Base-by-base conservation (phyloP, 2,888 invertebrate genomes). In the Andrena praecox region DNA sequence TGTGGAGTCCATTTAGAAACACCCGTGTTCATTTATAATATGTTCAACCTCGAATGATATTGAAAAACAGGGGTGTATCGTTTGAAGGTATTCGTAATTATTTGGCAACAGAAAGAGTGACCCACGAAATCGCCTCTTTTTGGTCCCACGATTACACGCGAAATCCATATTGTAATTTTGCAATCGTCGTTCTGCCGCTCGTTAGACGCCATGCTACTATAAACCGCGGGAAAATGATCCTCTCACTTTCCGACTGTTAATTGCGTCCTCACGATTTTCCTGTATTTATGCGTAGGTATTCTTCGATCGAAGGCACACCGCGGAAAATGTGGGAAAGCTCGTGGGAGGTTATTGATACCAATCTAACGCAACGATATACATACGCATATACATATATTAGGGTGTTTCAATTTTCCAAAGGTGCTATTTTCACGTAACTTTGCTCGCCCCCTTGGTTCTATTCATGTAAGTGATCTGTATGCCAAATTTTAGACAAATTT, bases 341-440 rank as follows among this genome's bases (percentile, higher is more conserved):
- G 10, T 4, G 24, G 10, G 33, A 24, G 12, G n/a, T 42, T 74
- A 63, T 56, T 0, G 54, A 50, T 35, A 33, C 24, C 29, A 63
- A 62, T 79, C 27, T 33, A 52, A 29, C n/a, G 16, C 27, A 10
- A 52, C 42, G 74, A 60, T 52, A 74, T 35, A 52, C n/a, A 20
- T 42, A 16, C 42, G 42, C 29, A 27, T 27, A 27, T n/a, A n/a
- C n/a, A n/a, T n/a, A n/a, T n/a, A n/a, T n/a, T n/a, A n/a, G n/a
- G n/a, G n/a, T n/a, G n/a, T n/a, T n/a, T n/a, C n/a, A n/a, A n/a
- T n/a, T n/a, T n/a, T n/a, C n/a, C n/a, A n/a, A n/a, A n/a, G n/a
- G n/a, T n/a, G n/a, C n/a, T n/a, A n/a, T n/a, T n/a, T n/a, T n/a
- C n/a, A n/a, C n/a, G n/a, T n/a, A n/a, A n/a, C n/a, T n/a, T n/a